Conservation (phyloP, 2,113 vertebrate species). For the Lepisosteus oculatus region DNA sequence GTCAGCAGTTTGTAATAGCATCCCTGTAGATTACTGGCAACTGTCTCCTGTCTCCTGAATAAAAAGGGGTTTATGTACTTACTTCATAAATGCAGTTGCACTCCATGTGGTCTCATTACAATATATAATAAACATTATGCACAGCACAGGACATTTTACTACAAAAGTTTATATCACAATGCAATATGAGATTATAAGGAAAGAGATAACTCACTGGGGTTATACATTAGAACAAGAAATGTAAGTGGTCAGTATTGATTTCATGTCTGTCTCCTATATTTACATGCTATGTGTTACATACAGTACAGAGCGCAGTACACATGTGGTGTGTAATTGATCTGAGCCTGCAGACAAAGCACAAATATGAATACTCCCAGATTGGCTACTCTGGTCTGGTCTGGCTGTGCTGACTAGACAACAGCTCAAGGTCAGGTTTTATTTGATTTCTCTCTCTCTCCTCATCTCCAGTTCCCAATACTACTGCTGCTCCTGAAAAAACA, state of each 20-base stretch:
- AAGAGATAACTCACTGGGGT: no score
- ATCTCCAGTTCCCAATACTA: neutral
- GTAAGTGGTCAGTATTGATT: neutral
- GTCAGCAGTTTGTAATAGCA: no score
- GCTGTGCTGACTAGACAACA: constrained; percentile 24
- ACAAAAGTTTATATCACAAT: no score
- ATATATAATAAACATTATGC: no score
- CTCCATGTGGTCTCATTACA: no score
- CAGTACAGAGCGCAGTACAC: constrained; percentile 34
- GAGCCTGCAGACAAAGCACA: neutral
- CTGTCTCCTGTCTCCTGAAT: no score
- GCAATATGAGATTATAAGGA: no score
- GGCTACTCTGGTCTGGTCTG: constrained; percentile 20
- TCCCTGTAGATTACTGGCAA: no score
- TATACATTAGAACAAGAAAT: no score
- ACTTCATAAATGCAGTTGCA: no score
- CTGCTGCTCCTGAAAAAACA: neutral
- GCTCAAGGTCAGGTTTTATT: constrained; percentile 35
- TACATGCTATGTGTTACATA: neutral
- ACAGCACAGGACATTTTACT: no score
- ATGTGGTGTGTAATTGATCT: constrained; percentile 26
- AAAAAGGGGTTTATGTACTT: no score
- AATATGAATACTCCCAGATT: constrained; percentile 13
- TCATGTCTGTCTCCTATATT: neutral
- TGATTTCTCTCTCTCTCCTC: constrained; percentile 22